Evolutionary conservation across 2,113 vertebrate species (phyloP).

Genomic region (Malurus elegans): DNA sequence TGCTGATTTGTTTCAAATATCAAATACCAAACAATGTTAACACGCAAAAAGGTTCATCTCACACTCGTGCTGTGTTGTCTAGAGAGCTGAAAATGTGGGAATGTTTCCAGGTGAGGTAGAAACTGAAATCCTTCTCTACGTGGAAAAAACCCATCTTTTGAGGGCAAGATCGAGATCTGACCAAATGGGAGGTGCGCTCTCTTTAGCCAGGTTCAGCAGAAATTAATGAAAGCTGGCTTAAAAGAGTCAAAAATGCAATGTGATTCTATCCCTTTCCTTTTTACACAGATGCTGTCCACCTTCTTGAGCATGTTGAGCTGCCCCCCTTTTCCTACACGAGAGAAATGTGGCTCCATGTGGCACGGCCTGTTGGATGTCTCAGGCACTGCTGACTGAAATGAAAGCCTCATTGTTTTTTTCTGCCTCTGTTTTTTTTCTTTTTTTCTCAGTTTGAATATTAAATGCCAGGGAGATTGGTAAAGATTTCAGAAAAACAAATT

Average conservation of each 20-base stretch:
- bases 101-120: background rate
- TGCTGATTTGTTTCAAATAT: background rate
- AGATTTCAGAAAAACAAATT: conserved; percentile 56
- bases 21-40: background rate
- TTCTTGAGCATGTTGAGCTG: background rate
- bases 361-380: background rate
- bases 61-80: background rate
- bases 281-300: background rate
- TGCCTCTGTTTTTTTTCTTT: background rate
- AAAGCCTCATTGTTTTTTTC: background rate
- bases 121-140: background rate
- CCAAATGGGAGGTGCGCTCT: background rate
- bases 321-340: background rate
- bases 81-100: background rate
- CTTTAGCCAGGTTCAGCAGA: background rate
- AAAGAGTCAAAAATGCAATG: background rate
- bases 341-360: background rate
- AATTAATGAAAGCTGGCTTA: background rate
- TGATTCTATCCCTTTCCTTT: background rate
- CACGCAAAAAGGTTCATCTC: background rate
- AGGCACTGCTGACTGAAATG: background rate
- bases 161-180: background rate
- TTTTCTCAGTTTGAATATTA: background rate
- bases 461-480: conserved; percentile 37
- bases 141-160: background rate